These are phyloP conservation scores for Torymus auratus DNA, from an alignment of 2,888 invertebrate genomes.

Conservation along the genomic window DNA sequence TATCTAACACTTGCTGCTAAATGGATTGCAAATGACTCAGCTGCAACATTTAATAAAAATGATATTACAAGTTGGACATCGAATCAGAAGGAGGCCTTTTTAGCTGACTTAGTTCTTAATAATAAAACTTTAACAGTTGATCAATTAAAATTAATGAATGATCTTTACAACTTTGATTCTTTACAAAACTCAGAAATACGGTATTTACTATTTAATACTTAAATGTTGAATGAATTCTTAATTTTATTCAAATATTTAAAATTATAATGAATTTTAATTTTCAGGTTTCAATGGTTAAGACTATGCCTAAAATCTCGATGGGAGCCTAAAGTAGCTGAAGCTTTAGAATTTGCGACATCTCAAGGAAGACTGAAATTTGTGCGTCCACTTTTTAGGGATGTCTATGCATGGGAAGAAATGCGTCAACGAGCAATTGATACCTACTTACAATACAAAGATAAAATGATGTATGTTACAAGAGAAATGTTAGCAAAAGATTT, in stretches of 20 bases:
- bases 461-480: constrained; percentile 91
- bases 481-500: constrained; percentile 87
- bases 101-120: constrained; percentile 82
- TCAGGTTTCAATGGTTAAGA: constrained; percentile 84
- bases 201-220: constrained; percentile 52
- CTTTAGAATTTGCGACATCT: constrained; percentile 87
- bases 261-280: constrained; percentile 45
- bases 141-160: constrained; percentile 81
- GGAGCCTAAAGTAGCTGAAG: constrained; percentile 81
- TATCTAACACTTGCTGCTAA: constrained; percentile 80
- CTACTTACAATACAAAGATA: constrained; percentile 82
- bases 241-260: constrained; percentile 31
- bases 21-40: constrained; percentile 79
- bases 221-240: not conserved
- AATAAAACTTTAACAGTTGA: constrained; percentile 78
- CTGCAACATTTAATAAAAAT: constrained; percentile 76
- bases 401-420: constrained; percentile 87
- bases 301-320: constrained; percentile 87
- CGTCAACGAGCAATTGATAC: constrained; percentile 84
- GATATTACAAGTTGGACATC: constrained; percentile 81
- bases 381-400: constrained; percentile 90
- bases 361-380: constrained; percentile 96
- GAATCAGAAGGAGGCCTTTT: constrained; percentile 83
- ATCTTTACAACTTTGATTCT: constrained; percentile 81
- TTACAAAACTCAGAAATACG: constrained; percentile 88